A percentile compares a stretch with the other conserved stretches of the same genome.
Conservation (phyloP, 2,888 invertebrate genomes). For the Coecobrya sp. region DNA sequence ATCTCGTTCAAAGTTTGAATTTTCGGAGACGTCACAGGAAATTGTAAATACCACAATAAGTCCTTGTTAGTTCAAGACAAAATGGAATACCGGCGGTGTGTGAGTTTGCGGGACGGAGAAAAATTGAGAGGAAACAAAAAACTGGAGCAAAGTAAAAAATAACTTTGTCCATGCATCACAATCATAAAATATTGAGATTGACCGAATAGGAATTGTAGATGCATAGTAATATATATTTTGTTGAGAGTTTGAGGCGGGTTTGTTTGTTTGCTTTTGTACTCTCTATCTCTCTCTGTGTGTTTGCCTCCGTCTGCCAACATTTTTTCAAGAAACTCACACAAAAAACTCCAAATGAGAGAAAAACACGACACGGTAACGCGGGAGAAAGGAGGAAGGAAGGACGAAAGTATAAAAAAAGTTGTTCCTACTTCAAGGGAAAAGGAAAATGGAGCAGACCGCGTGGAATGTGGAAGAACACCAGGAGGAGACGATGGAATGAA, state of each 20-base stretch:
- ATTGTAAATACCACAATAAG: background rate
- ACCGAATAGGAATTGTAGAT: background rate
- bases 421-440: background rate
- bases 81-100: background rate
- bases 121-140: background rate
- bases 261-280: constrained; percentile 5
- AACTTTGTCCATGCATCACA: constrained; percentile 53
- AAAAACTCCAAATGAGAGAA: background rate
- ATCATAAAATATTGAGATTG: constrained; percentile 14
- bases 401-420: background rate
- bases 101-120: background rate
- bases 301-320: background rate
- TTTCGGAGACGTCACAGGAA: background rate
- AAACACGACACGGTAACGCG: background rate
- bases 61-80: background rate
- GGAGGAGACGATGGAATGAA: background rate
- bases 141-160: constrained; percentile 7
- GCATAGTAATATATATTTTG: background rate
- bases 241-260: constrained; percentile 10
- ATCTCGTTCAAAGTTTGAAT: background rate
- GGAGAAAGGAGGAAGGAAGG: background rate
- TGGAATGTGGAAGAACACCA: background rate
- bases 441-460: background rate
- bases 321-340: background rate
- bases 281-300: background rate